Percentiles rank a stretch among this genome's conserved stretches.
Evolutionary conservation across 2,113 vertebrate species (phyloP).

Genomic region (Mustelus asterias): DNA sequence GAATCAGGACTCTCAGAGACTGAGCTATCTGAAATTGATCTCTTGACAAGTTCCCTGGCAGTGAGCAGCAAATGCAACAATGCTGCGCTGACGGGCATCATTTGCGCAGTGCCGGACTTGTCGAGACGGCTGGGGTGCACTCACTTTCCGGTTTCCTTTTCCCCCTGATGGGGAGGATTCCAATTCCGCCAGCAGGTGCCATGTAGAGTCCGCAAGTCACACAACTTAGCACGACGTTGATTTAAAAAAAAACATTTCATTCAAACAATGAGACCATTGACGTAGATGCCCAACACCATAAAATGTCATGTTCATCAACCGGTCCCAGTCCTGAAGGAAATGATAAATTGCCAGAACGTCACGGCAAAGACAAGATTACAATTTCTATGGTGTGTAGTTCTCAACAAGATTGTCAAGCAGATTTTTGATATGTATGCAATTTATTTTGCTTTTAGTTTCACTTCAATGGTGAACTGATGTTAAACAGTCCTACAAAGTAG

Average conservation of each 20-base stretch:
- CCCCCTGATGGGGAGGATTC: background rate
- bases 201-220: background rate
- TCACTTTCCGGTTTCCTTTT: background rate
- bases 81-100: background rate
- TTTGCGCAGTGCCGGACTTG: background rate
- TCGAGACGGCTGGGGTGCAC: background rate
- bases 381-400: constrained; percentile 20
- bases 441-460: constrained; percentile 16
- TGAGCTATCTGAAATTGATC: background rate
- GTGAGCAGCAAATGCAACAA: background rate
- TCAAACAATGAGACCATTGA: background rate
- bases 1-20: background rate
- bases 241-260: background rate
- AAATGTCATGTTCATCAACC: constrained; percentile 9
- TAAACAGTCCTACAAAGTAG: background rate
- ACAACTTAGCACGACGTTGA: background rate
- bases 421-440: constrained; percentile 21
- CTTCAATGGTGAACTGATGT: background rate
- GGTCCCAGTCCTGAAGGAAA: background rate
- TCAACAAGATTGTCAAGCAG: constrained; percentile 24
- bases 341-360: background rate
- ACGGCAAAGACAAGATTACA: background rate
- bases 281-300: background rate
- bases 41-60: background rate
- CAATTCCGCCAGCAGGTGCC: background rate